Percentiles rank a stretch among this genome's conserved stretches.
Evolutionary conservation across 1,140 invertebrate species (phyloP).

Genomic region (Drosophila fuyamai): DNA sequence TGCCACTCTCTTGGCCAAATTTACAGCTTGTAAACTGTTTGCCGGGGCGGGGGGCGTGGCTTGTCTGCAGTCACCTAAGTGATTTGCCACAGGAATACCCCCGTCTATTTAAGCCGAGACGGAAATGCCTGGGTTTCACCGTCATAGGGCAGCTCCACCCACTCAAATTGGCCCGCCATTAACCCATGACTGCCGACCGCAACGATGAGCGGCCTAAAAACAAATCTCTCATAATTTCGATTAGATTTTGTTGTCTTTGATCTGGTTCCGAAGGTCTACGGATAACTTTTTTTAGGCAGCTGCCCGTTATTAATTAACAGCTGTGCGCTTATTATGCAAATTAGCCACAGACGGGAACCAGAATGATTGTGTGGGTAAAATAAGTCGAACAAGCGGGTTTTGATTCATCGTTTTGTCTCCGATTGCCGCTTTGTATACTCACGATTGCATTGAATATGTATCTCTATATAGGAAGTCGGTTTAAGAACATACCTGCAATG

Average conservation of each 20-base stretch:
- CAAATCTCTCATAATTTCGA: constrained; percentile 42
- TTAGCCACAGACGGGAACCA: constrained; percentile 61
- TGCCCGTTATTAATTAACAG: constrained; percentile 80
- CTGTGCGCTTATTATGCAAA: constrained; percentile 80
- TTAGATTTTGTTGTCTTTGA: constrained; percentile 39
- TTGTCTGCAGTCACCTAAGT: constrained; percentile 74
- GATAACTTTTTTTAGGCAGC: constrained; percentile 34
- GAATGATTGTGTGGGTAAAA: constrained; percentile 31
- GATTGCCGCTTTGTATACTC: constrained; percentile 45
- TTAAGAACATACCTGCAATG: constrained; percentile 60
- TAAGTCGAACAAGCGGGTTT: constrained; percentile 26
- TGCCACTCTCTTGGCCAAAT: constrained; percentile 23
- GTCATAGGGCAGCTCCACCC: constrained; percentile 28
- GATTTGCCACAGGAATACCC: constrained; percentile 59
- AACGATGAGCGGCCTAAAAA: constrained; percentile 26
- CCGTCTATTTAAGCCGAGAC: constrained; percentile 3
- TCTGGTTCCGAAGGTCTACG: constrained; percentile 46
- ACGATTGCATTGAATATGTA: constrained; percentile 38
- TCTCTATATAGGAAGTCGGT: constrained; percentile 35
- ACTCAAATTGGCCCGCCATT: constrained; percentile 26
- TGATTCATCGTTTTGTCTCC: constrained; percentile 35
- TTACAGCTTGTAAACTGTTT: constrained; percentile 47
- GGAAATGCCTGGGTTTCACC: constrained; percentile 37
- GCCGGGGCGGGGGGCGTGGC: constrained; percentile 48
- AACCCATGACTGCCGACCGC: constrained; percentile 21